These are phyloP conservation scores for Nothobranchius kuhntae DNA, from an alignment of 2,113 vertebrate species.

Conservation along the genomic window DNA sequence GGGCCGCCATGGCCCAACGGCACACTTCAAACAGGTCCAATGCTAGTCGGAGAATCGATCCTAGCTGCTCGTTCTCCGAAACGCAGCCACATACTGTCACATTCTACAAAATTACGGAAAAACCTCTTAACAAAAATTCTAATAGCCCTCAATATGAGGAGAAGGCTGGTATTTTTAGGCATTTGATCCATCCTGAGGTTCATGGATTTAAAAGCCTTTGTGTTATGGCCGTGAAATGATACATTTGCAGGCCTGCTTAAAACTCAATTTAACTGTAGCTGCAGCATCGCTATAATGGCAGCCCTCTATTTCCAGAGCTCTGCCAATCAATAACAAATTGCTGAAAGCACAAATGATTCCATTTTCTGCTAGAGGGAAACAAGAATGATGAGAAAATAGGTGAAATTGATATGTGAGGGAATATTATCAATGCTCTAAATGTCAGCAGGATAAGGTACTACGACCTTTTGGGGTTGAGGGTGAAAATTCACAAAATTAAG, in stretches of 20 bases:
- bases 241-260: conserved; percentile 84
- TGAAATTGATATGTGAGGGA: conserved; percentile 85
- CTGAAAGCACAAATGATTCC: conserved; percentile 87
- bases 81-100: conserved; percentile 69
- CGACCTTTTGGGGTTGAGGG: conserved; percentile 70
- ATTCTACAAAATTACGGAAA: conserved; percentile 66
- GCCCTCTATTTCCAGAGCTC: conserved; percentile 82
- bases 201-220: conserved; percentile 79
- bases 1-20: conserved; percentile 29
- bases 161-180: conserved; percentile 78
- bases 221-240: conserved; percentile 81
- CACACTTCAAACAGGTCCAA: conserved; percentile 45
- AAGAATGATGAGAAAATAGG: conserved; percentile 84
- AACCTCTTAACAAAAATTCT: conserved; percentile 67
- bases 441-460: conserved; percentile 76
- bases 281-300: conserved; percentile 82
- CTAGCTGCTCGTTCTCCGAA: conserved; percentile 64
- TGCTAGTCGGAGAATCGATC: conserved; percentile 64
- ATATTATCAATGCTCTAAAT: conserved; percentile 83
- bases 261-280: conserved; percentile 84
- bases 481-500: conserved; percentile 64
- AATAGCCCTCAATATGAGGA: conserved; percentile 72
- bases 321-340: conserved; percentile 86
- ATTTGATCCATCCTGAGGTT: conserved; percentile 78
- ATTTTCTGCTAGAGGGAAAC: conserved; percentile 81